These are phyloP conservation scores for Plecotus auritus DNA, from an alignment of 2,113 vertebrate species.

Conservation along the genomic window DNA sequence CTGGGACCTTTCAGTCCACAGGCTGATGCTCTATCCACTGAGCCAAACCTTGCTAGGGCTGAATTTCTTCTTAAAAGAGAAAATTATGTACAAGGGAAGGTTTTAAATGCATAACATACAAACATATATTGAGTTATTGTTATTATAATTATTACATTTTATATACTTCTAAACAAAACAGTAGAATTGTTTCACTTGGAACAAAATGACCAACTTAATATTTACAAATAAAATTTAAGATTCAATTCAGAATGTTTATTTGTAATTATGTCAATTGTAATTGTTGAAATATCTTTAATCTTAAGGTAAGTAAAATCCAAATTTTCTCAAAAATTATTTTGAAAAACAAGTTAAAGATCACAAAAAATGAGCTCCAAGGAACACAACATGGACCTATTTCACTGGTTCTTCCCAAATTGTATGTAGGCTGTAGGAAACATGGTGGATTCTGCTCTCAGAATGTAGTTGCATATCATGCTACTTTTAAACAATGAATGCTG, in stretches of 20 bases:
- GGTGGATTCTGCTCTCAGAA: background rate
- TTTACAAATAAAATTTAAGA: background rate
- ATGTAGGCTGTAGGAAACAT: background rate
- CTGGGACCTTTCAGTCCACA: too few species aligned
- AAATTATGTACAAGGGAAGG: background rate
- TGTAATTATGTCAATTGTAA: background rate
- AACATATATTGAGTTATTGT: background rate
- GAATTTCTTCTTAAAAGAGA: background rate
- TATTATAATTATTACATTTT: background rate
- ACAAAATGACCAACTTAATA: background rate
- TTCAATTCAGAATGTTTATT: background rate
- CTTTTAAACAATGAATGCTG: background rate
- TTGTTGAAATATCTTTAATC: background rate
- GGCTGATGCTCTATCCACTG: too few species aligned
- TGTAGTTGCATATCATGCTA: rapidly evolving
- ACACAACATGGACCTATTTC: background rate
- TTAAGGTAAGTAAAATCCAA: background rate
- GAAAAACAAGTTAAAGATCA: background rate
- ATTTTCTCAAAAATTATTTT: background rate
- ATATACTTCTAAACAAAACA: background rate
- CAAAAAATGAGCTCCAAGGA: background rate
- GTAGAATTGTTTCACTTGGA: background rate
- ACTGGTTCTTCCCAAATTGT: background rate
- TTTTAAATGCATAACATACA: background rate
- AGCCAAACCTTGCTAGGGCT: too few species aligned